Conservation (phyloP, 2,888 invertebrate species). For the Dasypolia templi region DNA sequence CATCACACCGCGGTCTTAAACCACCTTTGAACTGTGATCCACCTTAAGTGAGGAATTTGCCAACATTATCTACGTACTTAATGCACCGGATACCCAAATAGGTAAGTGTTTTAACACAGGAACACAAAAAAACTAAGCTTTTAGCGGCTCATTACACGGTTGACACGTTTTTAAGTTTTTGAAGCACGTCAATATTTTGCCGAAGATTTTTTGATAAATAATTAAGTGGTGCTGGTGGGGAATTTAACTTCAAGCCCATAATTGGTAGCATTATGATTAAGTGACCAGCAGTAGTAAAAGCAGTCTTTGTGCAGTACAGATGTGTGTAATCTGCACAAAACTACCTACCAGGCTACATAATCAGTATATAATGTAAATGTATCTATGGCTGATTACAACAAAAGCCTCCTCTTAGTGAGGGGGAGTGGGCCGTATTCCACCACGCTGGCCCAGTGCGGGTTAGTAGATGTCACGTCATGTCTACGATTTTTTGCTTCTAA, state of each 20-base stretch:
- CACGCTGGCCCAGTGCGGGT: no score
- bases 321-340: no score
- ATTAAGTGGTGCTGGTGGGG: no score
- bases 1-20: background rate
- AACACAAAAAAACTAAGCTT: slow-evolving; percentile 62
- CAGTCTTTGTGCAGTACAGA: no score
- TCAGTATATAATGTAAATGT: no score
- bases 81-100: slow-evolving; percentile 48
- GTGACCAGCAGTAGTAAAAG: background rate
- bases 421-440: no score
- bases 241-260: background rate
- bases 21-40: background rate
- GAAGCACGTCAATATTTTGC: slow-evolving; percentile 26
- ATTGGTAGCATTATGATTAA: background rate
- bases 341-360: no score
- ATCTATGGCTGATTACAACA: no score
- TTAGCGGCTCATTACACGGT: slow-evolving; percentile 62
- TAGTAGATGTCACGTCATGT: no score
- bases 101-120: slow-evolving; percentile 48
- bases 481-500: no score
- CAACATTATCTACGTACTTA: slow-evolving; percentile 65
- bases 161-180: slow-evolving; percentile 45
- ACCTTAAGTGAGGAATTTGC: slow-evolving; percentile 60
- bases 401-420: no score
- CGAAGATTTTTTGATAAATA: background rate